Conservation (phyloP, 2,113 vertebrate genomes). For the Dicrurus megarhynchus region DNA sequence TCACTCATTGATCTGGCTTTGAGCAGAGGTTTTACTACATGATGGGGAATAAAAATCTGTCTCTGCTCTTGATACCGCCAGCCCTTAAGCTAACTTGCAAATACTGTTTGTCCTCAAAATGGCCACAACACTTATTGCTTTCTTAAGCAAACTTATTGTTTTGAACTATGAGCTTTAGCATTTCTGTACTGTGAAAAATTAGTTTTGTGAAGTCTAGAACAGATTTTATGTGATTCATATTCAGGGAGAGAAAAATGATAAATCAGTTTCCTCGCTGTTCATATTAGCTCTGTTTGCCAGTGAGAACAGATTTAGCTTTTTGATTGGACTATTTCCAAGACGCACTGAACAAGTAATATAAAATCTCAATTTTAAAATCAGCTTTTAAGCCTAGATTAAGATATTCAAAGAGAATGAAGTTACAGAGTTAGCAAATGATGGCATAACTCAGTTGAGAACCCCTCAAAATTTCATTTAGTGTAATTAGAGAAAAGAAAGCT, state of each 20-base stretch:
- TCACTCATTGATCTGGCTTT: accelerated
- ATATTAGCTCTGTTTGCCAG: neutral
- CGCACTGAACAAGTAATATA: neutral
- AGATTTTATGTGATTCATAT: neutral
- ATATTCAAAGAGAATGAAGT: neutral
- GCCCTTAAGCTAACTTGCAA: neutral
- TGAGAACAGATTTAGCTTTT: neutral
- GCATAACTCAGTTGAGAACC: neutral
- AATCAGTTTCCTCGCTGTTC: neutral
- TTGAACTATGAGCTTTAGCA: neutral
- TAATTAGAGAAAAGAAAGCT: neutral
- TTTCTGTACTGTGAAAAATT: neutral
- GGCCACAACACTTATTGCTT: neutral
- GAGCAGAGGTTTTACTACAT: neutral
- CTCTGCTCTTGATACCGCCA: neutral
- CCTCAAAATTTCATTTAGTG: neutral
- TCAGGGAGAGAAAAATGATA: neutral
- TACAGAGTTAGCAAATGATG: neutral
- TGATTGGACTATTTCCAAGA: neutral
- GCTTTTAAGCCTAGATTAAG: neutral
- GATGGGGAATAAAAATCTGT: neutral
- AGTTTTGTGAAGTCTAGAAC: neutral
- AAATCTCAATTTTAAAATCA: neutral
- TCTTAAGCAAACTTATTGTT: neutral
- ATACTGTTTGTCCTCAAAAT: neutral